Evolutionary conservation across 1,140 invertebrate genomes (phyloP).

Genomic region (Periplaneta americana): DNA sequence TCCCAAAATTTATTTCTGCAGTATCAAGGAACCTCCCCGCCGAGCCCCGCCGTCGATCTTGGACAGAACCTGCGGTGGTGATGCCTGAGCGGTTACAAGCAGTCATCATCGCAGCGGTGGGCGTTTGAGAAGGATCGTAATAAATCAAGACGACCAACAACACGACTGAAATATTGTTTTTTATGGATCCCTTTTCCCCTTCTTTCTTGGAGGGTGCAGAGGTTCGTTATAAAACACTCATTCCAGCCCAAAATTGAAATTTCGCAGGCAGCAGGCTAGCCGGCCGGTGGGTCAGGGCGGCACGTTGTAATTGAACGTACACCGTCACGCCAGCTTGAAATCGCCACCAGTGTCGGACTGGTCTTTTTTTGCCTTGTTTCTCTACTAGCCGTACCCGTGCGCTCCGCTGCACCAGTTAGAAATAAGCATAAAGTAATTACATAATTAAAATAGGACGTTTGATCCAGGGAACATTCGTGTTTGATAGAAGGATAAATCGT

Average conservation of each 20-base stretch:
- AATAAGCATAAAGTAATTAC: no score
- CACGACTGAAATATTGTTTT: neutral
- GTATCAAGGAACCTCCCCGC: no score
- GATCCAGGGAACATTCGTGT: no score
- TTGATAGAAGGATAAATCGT: no score
- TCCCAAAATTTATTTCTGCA: no score
- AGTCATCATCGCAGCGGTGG: neutral
- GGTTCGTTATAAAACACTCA: neutral
- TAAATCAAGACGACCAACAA: neutral
- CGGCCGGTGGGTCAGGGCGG: neutral
- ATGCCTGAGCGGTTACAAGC: no score
- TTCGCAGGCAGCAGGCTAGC: neutral
- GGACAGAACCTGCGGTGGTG: no score
- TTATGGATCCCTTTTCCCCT: neutral
- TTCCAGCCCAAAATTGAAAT: neutral
- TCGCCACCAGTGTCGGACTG: neutral
- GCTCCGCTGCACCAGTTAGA: no score
- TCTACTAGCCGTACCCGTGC: no score
- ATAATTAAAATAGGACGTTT: no score
- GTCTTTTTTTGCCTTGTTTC: no score
- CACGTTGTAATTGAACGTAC: neutral
- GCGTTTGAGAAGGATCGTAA: neutral
- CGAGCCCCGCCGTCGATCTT: no score
- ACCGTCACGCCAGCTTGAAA: neutral
- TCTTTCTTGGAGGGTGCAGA: neutral